These are phyloP conservation scores for Drosophila diplacantha DNA, from an alignment of 2,888 invertebrate genomes.

Conservation along the genomic window DNA sequence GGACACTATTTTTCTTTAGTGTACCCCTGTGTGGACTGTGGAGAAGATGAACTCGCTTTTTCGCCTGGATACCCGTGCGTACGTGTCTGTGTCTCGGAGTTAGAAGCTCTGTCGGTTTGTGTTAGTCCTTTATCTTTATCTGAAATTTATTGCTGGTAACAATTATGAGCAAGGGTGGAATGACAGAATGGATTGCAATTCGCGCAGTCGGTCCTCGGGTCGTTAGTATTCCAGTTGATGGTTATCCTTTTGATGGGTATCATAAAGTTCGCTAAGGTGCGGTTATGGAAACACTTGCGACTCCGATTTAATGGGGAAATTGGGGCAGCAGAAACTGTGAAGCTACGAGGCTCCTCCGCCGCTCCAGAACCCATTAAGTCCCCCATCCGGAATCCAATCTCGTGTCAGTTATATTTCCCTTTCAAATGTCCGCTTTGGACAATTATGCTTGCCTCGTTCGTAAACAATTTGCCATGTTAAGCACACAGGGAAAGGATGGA, in stretches of 20 bases:
- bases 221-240: slow-evolving; percentile 27
- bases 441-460: slow-evolving; percentile 58
- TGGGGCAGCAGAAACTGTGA: neutral
- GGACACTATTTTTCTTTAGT: neutral
- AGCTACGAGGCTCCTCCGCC: neutral
- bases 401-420: slow-evolving; percentile 58
- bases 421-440: slow-evolving; percentile 52
- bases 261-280: slow-evolving; percentile 27
- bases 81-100: slow-evolving; percentile 19
- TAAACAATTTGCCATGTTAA: slow-evolving; percentile 43
- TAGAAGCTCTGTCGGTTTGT: slow-evolving; percentile 22
- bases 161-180: slow-evolving; percentile 47
- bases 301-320: slow-evolving; percentile 19
- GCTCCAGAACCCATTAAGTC: slow-evolving; percentile 12
- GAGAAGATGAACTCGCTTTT: slow-evolving; percentile 33
- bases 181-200: slow-evolving; percentile 21
- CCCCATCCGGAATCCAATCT: slow-evolving; percentile 29
- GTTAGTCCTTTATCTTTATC: slow-evolving; percentile 32
- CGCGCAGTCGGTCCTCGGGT: slow-evolving; percentile 13
- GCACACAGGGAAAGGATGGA: slow-evolving; percentile 23
- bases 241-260: slow-evolving; percentile 29
- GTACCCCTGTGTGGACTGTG: neutral
- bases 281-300: slow-evolving; percentile 15
- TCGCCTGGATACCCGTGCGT: slow-evolving; percentile 19
- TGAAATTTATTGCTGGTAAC: slow-evolving; percentile 55